Evolutionary conservation across 2,888 invertebrate species (phyloP), one percentile per base, ranked within the genome.

Genomic region (Acrobasis suavella): DNA sequence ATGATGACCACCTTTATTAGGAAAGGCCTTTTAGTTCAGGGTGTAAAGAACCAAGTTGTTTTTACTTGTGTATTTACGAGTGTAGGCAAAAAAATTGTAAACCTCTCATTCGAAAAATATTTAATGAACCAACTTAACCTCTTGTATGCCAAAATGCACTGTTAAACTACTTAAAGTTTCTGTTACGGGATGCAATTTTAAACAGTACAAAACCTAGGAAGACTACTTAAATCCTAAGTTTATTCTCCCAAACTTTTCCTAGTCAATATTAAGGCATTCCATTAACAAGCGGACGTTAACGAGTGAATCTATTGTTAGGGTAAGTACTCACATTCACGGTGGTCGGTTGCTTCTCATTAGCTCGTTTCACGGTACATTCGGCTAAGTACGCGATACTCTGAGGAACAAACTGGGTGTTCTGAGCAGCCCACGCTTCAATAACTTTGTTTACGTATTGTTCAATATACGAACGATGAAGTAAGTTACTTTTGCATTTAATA

Each of bases 301-400:
- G 16, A 55, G 16, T 16, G 39, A 12, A 39, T 55, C 38, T 55
- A 55, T 55, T 55, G 55, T 55, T 39, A 16, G 37, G 16, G 37
- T 16, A 55, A 55, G 55, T 55, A 37, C 55, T 12, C 15, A 16
- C 15, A 15, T 16, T 39, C 16, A 39, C 37, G 7, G 32, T 32
- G 32, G 32, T 32, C 55, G 39, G 38, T 39, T 39, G 38, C 39
- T 39, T 14, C 55, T 55, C 55, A 55, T 55, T 55, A 55, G 55
- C 16, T 38, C 55, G n/a, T 55, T 39, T 54, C 55, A 55, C 55
- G 39, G 55, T 55, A 55, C 55, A 55, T 39, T 55, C 55, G 39
- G 39, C 39, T 55, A 55, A 55, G 55, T 55, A 55, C 39, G 38
- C 39, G 14, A 37, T n/a, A n/a, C 46, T 54, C 1, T 32, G 37